A percentile compares a stretch with the other conserved stretches of the same genome.
phyloP scores from a whole-genome alignment of 2,797 vertebrate genomes.

The Alectoris magna region DNA sequence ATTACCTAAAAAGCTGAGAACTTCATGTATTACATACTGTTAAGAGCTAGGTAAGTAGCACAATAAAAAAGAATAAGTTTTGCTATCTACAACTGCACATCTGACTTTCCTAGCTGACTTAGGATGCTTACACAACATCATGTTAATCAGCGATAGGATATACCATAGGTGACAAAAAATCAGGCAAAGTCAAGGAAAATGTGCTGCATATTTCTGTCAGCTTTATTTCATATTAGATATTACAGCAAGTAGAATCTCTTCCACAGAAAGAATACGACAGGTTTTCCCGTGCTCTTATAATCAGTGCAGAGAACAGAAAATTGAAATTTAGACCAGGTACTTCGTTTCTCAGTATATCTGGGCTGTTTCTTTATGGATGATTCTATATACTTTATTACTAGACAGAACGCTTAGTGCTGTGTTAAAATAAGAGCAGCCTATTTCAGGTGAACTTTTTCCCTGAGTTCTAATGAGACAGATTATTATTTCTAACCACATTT shows the following conservation, averaged over 20 bases:
- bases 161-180: neutral
- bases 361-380: neutral
- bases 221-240: neutral
- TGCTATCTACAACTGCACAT: neutral
- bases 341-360: neutral
- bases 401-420: neutral
- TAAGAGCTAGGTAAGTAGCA: neutral
- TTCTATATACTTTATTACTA: neutral
- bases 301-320: neutral
- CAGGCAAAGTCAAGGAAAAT: neutral
- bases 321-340: neutral
- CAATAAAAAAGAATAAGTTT: neutral
- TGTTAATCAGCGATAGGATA: neutral
- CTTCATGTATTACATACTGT: neutral
- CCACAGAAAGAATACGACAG: neutral
- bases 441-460: neutral
- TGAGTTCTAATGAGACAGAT: neutral
- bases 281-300: neutral
- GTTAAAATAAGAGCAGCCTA: neutral
- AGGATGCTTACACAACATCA: neutral
- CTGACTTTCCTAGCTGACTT: neutral
- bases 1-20: neutral
- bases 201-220: neutral
- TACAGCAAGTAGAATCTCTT: neutral
- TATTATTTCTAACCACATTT: neutral